phyloP scores from a whole-genome alignment of 2,797 vertebrate genomes.

The Hypotaenidia philippensis region DNA sequence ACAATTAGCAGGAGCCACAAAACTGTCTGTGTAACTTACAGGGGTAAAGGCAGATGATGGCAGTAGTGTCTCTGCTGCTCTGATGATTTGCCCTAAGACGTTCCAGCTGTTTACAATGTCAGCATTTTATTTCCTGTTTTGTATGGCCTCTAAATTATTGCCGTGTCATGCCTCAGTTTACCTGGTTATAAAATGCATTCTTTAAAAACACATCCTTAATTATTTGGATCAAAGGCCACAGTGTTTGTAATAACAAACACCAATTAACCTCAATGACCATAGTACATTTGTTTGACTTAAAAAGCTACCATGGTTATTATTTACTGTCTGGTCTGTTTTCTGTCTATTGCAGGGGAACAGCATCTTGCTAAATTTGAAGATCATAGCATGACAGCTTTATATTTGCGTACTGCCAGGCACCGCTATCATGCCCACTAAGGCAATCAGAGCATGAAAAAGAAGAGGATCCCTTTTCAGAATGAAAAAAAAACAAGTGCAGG shows the following conservation, averaged over 20 bases:
- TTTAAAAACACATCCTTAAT: not conserved
- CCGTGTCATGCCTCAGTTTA: accelerated
- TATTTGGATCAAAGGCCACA: not conserved
- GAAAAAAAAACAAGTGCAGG: not conserved
- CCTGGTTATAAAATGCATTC: not conserved
- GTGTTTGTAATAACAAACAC: not conserved
- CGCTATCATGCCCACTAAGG: not conserved
- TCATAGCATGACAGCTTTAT: not conserved
- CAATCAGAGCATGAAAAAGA: not conserved
- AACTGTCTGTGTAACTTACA: not conserved
- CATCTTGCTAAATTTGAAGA: not conserved
- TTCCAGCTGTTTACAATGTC: not conserved
- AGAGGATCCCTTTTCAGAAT: not conserved
- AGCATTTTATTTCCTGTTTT: not conserved
- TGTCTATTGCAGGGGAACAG: not conserved
- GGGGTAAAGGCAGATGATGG: not conserved
- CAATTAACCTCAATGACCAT: not conserved
- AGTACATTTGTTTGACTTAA: not conserved
- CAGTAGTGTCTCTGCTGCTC: not conserved
- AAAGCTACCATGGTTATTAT: not conserved
- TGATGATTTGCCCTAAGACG: not conserved
- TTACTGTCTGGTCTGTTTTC: not conserved
- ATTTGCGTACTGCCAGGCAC: not conserved
- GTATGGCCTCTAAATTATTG: not conserved
- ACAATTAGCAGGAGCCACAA: not conserved